Base-by-base conservation (phyloP, 2,888 invertebrate genomes). In the Brenthis hecate region DNA sequence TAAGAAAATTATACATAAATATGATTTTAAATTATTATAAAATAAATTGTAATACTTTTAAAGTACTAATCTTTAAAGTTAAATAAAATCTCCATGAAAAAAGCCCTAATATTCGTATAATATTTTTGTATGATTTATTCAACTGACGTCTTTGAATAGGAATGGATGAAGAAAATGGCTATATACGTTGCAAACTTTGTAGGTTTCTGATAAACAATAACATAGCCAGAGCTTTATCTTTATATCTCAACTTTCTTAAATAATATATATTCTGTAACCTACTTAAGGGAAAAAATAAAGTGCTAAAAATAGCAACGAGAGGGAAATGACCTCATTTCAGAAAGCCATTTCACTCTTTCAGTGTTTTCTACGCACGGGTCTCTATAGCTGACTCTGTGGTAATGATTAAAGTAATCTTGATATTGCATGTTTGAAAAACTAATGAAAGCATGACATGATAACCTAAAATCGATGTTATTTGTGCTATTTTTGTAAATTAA, bases 271-370 rank as follows among this genome's bases (percentile, higher is more conserved):
- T 62, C n/a, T 51, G 50, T 64, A 71, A 72, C 67, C 70, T 60
- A 69, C 65, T 61, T 72, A 73, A 83, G 83, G 85, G 84, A 85
- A 86, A 85, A 85, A 81, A 82, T 81, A 67, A 78, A 77, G 82
- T 80, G n/a, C 66, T 60, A 83, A 83, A 89, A 67, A 88, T 85
- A 86, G 81, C 81, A 76, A 72, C 80, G 81, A 87, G 87, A 88
- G 89, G 90, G 87, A 90, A 91, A 91, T 85, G 87, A 86, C 90
- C 92, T 80, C 87, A 85, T 88, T 89, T 78, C 74, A 77, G 77
- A 78, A 72, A 70, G 74, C 81, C 78, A 80, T 81, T 84, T 78
- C 79, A 81, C 83, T 84, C 85, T 84, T 86, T 85, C 74, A 82
- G 81, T 85, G 81, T 85, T 82, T 84, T 83, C 83, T 85, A 88